phyloP scores from a whole-genome alignment of 2,888 invertebrate species.

The Rhagium mordax region DNA sequence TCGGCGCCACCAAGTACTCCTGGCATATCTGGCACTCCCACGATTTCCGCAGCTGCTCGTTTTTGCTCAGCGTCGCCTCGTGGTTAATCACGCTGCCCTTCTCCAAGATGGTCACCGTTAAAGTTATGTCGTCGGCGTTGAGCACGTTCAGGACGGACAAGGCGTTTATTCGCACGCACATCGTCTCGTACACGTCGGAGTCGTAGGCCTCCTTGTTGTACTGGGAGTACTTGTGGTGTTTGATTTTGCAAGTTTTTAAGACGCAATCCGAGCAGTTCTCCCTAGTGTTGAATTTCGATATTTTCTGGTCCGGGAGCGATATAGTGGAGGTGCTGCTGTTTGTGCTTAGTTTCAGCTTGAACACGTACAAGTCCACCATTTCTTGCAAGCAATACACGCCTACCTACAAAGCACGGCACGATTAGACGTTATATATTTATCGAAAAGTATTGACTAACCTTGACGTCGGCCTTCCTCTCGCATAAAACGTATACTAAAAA shows the following conservation, averaged over 20 bases:
- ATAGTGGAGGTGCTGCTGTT: not conserved
- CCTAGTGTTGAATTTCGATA: constrained; percentile 4
- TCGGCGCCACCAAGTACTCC: constrained; percentile 45
- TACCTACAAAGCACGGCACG: not conserved
- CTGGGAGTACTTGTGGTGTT: not conserved
- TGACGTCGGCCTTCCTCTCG: not conserved
- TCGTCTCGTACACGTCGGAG: not conserved
- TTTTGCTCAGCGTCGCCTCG: not conserved
- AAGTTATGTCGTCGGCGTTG: not conserved
- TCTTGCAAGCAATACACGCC: not conserved
- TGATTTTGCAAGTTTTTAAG: not conserved
- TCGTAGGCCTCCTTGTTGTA: not conserved
- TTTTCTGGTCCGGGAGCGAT: not conserved
- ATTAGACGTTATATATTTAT: too few relatives aligned
- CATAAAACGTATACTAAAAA: constrained; percentile 11
- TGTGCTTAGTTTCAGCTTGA: not conserved
- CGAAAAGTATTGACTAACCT: too few relatives aligned
- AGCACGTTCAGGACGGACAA: constrained; percentile 3
- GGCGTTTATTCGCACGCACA: not conserved
- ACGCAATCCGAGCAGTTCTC: constrained; percentile 9
- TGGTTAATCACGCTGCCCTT: not conserved
- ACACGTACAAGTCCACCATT: not conserved
- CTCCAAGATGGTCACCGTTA: not conserved
- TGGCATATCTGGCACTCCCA: constrained; percentile 22
- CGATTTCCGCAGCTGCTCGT: not conserved